These are phyloP conservation scores for Sussaba pulchella DNA, from an alignment of 2,888 invertebrate species.

Conservation along the genomic window DNA sequence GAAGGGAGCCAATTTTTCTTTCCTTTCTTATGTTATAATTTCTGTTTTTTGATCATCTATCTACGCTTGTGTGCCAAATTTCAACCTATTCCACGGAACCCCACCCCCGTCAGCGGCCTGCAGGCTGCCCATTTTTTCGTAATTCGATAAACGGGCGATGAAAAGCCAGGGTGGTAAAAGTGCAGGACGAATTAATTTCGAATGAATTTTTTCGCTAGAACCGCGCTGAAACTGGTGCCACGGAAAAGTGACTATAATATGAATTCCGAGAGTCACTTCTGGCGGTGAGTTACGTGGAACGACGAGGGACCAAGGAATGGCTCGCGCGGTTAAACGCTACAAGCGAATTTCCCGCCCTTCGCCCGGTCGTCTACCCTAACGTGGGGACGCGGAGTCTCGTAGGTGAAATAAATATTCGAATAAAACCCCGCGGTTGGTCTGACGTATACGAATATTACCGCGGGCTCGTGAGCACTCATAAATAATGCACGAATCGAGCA, in stretches of 20 bases:
- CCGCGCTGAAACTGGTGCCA: not conserved
- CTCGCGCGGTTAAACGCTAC: conserved; percentile 32
- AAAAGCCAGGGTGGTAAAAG: conserved; percentile 11
- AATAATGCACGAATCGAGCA: conserved; percentile 58
- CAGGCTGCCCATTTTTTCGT: not conserved
- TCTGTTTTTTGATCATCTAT: too few species aligned
- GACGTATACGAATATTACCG: conserved; percentile 58
- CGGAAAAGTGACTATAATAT: conserved; percentile 35
- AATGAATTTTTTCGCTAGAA: conserved; percentile 30
- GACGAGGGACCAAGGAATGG: conserved; percentile 21
- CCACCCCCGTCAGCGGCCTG: not conserved
- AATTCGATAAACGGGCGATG: not conserved
- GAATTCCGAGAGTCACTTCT: conserved; percentile 38
- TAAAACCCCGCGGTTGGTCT: conserved; percentile 28
- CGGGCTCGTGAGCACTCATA: conserved; percentile 53
- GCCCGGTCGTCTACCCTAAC: not conserved
- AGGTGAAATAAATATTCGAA: conserved; percentile 59
- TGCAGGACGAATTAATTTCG: not conserved
- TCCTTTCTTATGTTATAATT: too few species aligned
- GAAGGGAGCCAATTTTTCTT: too few species aligned
- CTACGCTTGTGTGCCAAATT: too few species aligned
- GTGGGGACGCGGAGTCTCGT: not conserved
- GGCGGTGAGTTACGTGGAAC: conserved; percentile 22
- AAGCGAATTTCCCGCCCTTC: conserved; percentile 6
- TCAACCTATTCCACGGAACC: too few species aligned